Base-by-base conservation (phyloP, 2,888 invertebrate genomes). In the Noctuana brunneofusca region DNA sequence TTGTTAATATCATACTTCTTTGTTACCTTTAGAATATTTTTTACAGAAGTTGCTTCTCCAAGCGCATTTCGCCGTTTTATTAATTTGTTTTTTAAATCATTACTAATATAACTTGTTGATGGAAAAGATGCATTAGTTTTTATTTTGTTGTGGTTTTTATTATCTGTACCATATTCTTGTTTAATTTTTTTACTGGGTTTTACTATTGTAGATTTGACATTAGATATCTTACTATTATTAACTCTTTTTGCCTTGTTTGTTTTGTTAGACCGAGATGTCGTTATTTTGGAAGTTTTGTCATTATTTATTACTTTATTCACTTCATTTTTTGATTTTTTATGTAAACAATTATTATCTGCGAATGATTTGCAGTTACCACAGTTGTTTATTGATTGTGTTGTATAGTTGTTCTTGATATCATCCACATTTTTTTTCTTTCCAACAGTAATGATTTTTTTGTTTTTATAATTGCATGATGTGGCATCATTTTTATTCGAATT, bases 1-100 rank as follows among this genome's bases (percentile, higher is more conserved):
- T 60, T 32, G 14, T 46, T 20, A 3, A 43, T 12, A n/a, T 60
- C 48, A 48, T 24, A 24, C 43, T 35, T 60, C 35, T 60, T 53
- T 16, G 53, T 53, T n/a, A 22, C 52, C 2, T 59, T 43, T 24
- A 41, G 11, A 32, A 43, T 50, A 38, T 20, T 59, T 43, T 22
- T 53, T 22, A 52, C 14, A 43, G 58, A 41, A 27, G 38, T 16
- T n/a, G 30, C 41, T 4, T 52, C 30, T 22, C 12, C 32, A 4
- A 27, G 16, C 1, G 55, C 14, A 49, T 46, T 54, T 35, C 11
- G 5, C n/a, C 35, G 22, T n/a, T 35, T 22, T 49, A 38, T 38
- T 22, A 46, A 18, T 48, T 12, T 48, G 6, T 48, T 49, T 27
- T 49, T 49, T 18, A 38, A 27, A 27, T 30, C 24, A 27, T 48